Base-by-base conservation (phyloP, 2,797 vertebrate species). In the Darevskia nairensis region DNA sequence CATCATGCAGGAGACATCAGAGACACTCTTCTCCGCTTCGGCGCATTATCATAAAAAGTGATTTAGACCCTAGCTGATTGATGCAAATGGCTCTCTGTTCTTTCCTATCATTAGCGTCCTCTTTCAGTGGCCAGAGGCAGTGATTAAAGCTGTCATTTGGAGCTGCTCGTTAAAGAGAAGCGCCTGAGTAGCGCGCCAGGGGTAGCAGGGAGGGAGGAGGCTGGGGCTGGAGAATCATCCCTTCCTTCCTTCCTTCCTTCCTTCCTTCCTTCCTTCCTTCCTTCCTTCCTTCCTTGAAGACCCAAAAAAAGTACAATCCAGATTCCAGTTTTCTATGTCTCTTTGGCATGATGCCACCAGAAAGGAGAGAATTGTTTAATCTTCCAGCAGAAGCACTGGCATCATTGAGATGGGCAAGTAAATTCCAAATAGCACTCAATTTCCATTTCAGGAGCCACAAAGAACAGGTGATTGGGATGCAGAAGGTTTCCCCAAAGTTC, bases 21-120 rank as follows among this genome's bases (percentile, higher is more conserved):
- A 98, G 97, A 97, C 97, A 96, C 97, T 97, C 96, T 97, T 97
- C 97, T 97, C 96, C 95, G 97, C 98, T 98, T 97, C 92, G 96
- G 97, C 98, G 98, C 98, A 99, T 99, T 99, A 99, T 98, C 98
- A 99, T 99, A 99, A 99, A 99, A 99, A 99, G 98, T 98, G 98
- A 99, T 99, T 99, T 98, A 98, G 97, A 96, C 97, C 96, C 92
- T 97, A 98, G 97, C 98, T 99, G 98, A 99, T 98, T 98, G 98
- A 99, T 99, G 98, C 98, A 99, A 99, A 99, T 98, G 97, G 98
- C 97, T 97, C 98, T 98, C 97, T 98, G 98, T 98, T 98, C 98
- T 99, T 98, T 98, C 98, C 98, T 98, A 97, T 99, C 98, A 98
- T 99, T 99, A 99, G 98, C 97, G 97, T 98, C 97, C 97, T 97